Evolutionary conservation across 1,140 invertebrate genomes (phyloP), one percentile per base, ranked within the genome.

Genomic region (Drosophila lacteicornis): DNA sequence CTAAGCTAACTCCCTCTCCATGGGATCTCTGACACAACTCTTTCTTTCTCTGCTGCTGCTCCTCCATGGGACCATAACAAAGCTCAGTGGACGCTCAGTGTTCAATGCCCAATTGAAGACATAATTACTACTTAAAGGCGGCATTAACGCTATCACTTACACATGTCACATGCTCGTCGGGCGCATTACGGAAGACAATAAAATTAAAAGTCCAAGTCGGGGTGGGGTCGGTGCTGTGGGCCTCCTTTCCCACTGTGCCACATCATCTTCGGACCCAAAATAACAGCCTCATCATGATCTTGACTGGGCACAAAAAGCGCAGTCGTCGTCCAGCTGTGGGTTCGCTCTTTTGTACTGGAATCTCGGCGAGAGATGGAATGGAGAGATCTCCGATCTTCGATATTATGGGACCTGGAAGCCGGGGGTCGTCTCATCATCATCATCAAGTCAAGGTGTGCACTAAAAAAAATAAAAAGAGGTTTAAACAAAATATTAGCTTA

Each of bases 111-210:
- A 90, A 88, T 88, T 88, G 84, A 84, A 79, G 85, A 68, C 79
- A 87, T 90, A 88, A 88, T 88, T 88, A 88, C 84, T 88, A 88
- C 84, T 88, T 88, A 88, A 88, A 82, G 75, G 80, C 85, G 62
- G 84, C 84, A 88, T 88, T 88, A 90, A 88, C 78, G 81, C 85
- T 88, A 88, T 88, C 84, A 88, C 84, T 88, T 88, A 88, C 84
- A 88, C 84, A 88, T 88, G 84, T 88, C 84, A 88, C 84, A 88
- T 81, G 84, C 59, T 90, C 63, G 77, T 88, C 85, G 78, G 56
- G 56, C 53, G 74, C 84, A 88, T 88, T 88, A 88, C 78, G 58
- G 75, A 67, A 79, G 82, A 88, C 85, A 88, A 88, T 90, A 73
- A 83, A 73, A 68, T 19, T n/a, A 25, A 38, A 46, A 19, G n/a